Conservation (phyloP, 2,888 invertebrate genomes). For the Caenorhabditis afra region DNA sequence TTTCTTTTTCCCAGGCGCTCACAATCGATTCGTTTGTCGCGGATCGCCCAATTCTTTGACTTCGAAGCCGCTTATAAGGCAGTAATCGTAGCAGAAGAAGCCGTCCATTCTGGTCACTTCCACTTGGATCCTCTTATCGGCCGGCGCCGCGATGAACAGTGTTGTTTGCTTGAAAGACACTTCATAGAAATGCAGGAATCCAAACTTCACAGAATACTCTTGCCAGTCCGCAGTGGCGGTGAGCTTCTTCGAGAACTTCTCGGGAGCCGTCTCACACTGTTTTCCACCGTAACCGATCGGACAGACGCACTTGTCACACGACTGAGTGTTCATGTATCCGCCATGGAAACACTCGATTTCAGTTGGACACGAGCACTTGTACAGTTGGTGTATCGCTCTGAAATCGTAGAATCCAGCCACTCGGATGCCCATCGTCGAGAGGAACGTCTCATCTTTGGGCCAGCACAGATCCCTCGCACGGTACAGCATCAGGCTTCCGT, state of each 20-base stretch:
- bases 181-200: neutral
- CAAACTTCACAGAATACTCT: neutral
- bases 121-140: neutral
- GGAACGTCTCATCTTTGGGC: neutral
- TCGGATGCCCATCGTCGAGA: slow-evolving; percentile 16
- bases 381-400: slow-evolving; percentile 15
- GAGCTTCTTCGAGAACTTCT: slow-evolving; percentile 8
- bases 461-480: neutral
- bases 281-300: slow-evolving; percentile 25
- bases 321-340: slow-evolving; percentile 33
- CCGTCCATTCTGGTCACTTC: neutral
- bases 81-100: neutral
- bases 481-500: slow-evolving; percentile 32
- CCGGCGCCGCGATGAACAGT: neutral
- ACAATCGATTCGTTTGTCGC: neutral
- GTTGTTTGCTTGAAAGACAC: neutral
- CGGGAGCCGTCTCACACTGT: slow-evolving; percentile 8
- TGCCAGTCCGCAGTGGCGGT: slow-evolving; percentile 2
- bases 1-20: too few relatives aligned
- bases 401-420: slow-evolving; percentile 29
- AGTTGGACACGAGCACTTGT: slow-evolving; percentile 7
- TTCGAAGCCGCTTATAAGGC: neutral
- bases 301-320: slow-evolving; percentile 23
- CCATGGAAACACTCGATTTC: slow-evolving; percentile 20
- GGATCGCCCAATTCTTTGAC: slow-evolving; percentile 2